Percentiles rank a stretch among this genome's conserved stretches.
phyloP scores from a whole-genome alignment of 2,113 vertebrate species.

The Corythoichthys haematopterus region DNA sequence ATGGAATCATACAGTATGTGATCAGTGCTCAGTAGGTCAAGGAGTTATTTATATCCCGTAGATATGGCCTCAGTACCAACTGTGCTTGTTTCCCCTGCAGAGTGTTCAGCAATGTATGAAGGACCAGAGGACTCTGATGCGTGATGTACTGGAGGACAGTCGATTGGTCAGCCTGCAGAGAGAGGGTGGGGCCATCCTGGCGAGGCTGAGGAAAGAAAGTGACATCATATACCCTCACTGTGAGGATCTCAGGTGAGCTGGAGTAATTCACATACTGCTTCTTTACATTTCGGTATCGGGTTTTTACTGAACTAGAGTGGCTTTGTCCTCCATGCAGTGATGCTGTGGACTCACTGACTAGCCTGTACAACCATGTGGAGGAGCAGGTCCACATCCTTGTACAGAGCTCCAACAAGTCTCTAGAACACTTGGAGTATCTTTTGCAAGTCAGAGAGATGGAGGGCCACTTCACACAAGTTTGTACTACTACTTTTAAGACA shows the following conservation, averaged over 20 bases:
- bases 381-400: conserved; percentile 84
- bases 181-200: conserved; percentile 81
- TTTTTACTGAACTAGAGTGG: background rate
- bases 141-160: conserved; percentile 75
- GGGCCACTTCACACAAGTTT: conserved; percentile 78
- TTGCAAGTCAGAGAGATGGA: conserved; percentile 74
- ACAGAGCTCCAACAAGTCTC: conserved; percentile 79
- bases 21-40: background rate
- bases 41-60: background rate
- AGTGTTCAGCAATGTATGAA: conserved; percentile 66
- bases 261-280: background rate
- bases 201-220: conserved; percentile 79
- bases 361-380: conserved; percentile 81
- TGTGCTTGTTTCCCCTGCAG: conserved; percentile 49
- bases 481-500: background rate
- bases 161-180: conserved; percentile 81
- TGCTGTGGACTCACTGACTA: conserved; percentile 71
- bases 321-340: conserved; percentile 58
- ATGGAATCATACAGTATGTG: background rate
- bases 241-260: conserved; percentile 74
- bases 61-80: background rate
- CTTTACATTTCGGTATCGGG: background rate
- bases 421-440: conserved; percentile 81
- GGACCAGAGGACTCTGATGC: conserved; percentile 83
- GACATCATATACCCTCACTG: conserved; percentile 74